A percentile compares a stretch with the other conserved stretches of the same genome.
These are phyloP conservation scores for Falco biarmicus DNA, from an alignment of 2,797 vertebrate species.

Conservation along the genomic window DNA sequence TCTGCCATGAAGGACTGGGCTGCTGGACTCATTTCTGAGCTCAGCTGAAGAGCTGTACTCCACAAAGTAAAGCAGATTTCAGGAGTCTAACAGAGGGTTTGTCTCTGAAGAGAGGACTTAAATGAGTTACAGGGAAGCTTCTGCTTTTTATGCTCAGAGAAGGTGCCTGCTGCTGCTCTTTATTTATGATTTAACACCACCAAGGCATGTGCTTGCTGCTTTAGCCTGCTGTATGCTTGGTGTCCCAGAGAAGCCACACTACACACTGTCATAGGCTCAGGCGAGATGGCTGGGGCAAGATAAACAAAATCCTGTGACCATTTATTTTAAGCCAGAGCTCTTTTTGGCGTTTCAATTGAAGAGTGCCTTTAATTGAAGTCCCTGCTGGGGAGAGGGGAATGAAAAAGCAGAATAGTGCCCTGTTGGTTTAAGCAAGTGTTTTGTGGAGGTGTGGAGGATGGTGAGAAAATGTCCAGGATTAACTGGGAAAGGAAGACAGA, in stretches of 20 bases:
- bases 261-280: neutral
- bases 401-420: neutral
- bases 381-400: neutral
- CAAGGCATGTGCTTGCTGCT: neutral
- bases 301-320: neutral
- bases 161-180: neutral
- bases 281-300: neutral
- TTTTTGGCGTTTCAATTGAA: neutral
- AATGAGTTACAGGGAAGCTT: slow-evolving; percentile 1
- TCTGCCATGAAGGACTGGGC: neutral
- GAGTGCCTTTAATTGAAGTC: neutral
- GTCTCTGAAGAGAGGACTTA: neutral
- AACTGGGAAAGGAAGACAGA: neutral
- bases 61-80: neutral
- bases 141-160: neutral
- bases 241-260: neutral
- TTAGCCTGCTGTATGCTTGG: neutral
- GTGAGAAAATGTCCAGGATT: neutral
- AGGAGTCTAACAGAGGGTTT: neutral
- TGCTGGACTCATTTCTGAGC: neutral
- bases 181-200: slow-evolving; percentile 6
- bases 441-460: neutral
- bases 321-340: neutral
- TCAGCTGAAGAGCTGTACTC: neutral
- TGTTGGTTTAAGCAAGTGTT: neutral